Evolutionary conservation across 64 coral and sea anemone genomes (phyloP).

Genomic region (Anthopleura sola): DNA sequence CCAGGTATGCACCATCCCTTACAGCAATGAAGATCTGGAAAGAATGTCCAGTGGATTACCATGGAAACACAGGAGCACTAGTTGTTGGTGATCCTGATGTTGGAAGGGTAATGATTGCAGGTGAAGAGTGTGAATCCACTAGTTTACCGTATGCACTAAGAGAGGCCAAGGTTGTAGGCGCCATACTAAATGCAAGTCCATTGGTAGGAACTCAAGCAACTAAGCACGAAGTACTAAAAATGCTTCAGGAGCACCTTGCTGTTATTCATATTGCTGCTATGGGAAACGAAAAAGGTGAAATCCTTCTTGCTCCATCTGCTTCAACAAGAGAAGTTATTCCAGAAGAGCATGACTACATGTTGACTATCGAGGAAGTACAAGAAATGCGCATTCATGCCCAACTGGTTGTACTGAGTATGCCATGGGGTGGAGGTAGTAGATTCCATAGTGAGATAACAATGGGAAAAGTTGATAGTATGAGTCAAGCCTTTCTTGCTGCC

Average conservation of each 20-base stretch:
- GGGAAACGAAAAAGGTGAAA: constrained; percentile 45
- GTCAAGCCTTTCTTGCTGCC: constrained; percentile 48
- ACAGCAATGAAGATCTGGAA: constrained; percentile 35
- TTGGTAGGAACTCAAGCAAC: constrained; percentile 18
- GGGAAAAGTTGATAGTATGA: constrained; percentile 30
- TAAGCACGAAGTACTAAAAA: constrained; percentile 15
- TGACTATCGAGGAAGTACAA: constrained; percentile 39
- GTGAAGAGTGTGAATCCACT: neutral
- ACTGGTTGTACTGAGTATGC: constrained; percentile 44
- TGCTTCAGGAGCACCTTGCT: neutral
- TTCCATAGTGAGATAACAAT: constrained; percentile 27
- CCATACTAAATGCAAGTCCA: neutral
- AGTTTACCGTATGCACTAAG: neutral
- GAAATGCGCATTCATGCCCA: constrained; percentile 14
- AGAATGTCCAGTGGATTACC: constrained; percentile 39
- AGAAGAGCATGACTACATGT: constrained; percentile 26
- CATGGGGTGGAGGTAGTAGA: no score
- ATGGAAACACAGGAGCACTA: neutral
- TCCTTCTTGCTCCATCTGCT: constrained; percentile 5
- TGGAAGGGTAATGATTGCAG: neutral
- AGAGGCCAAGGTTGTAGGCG: constrained; percentile 15
- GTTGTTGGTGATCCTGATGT: constrained; percentile 33
- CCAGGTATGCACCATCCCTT: constrained; percentile 37
- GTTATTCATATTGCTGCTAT: constrained; percentile 26
- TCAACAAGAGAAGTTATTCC: neutral